Base-by-base conservation (phyloP, 2,113 vertebrate genomes). In the Phyllostomus hastatus region DNA sequence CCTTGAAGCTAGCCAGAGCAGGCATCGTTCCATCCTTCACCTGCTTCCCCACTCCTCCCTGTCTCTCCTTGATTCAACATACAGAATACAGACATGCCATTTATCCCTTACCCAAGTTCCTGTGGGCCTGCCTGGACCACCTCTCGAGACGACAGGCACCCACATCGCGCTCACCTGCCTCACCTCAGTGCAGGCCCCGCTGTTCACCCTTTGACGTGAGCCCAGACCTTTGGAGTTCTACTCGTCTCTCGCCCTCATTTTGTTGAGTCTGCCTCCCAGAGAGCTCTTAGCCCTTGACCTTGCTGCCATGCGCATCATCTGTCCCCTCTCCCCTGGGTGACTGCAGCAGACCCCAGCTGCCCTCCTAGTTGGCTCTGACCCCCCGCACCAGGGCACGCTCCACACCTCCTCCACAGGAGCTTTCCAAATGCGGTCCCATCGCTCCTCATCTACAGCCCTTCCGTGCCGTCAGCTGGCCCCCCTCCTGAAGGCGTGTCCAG, bases 81-180 rank as follows among this genome's bases (percentile, higher is more conserved):
- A 2, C 1, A 0, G 50, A 48, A 3, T 0, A 3, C 1, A 0
- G 50, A 54, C 11, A 0, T 19, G 4, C 75, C 41, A 5, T 7
- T 64, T 54, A 3, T 7, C 17, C 48, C n/a, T 46, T 31, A 6
- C 79, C 5, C 9, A 4, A 1, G 12, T 7, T 16, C 79, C 64
- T 2, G 70, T 5, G n/a, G 76, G 59, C 70, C 64, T 85, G 48
- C 69, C 48, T 75, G 19, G 16, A 17, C 66, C 41, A 3, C 59
- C 35, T 54, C 15, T 61, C 0, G 0, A 54, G 52, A 73, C 11
- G 24, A 61, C 24, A 43, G n/a, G 24, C 12, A 5, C 19, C 8
- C 20, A 15, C 20, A 28, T 26, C 24, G 31, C 38, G 33, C 31
- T 70, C 10, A 15, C 54, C 35, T 15, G 28, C 24, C 61, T 24